Conservation (phyloP, 2,113 vertebrate species). For the Apistogramma diplotaenia region DNA sequence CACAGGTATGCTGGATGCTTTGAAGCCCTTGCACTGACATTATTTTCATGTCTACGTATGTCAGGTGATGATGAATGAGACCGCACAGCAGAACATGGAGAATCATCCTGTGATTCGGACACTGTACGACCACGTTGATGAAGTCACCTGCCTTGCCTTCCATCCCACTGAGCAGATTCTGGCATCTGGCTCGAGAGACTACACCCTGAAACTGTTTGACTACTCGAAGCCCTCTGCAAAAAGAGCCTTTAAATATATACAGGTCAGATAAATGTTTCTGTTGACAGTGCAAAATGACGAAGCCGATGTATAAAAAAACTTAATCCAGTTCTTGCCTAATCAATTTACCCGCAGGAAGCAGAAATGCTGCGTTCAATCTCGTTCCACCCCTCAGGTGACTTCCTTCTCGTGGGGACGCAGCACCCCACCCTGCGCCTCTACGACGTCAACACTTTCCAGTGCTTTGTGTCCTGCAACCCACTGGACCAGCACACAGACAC, state of each 20-base stretch:
- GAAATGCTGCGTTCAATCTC: slow-evolving; percentile 98
- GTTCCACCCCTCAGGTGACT: slow-evolving; percentile 97
- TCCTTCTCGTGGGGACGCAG: slow-evolving; percentile 93
- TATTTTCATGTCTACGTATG: not conserved
- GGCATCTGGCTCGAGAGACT: slow-evolving; percentile 95
- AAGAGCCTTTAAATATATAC: slow-evolving; percentile 98
- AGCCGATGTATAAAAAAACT: not conserved
- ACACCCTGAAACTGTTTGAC: slow-evolving; percentile 96
- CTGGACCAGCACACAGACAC: slow-evolving; percentile 97
- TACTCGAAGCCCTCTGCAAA: slow-evolving; percentile 99
- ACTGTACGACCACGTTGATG: slow-evolving; percentile 96
- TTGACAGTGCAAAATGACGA: not conserved
- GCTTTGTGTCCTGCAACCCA: slow-evolving; percentile 96
- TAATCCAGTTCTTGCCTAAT: not conserved
- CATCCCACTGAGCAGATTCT: slow-evolving; percentile 97
- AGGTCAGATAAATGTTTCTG: slow-evolving; percentile 76
- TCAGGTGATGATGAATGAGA: slow-evolving; percentile 99
- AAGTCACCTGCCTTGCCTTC: slow-evolving; percentile 95
- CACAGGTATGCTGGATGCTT: not conserved
- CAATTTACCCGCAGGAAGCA: slow-evolving; percentile 82
- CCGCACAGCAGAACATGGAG: slow-evolving; percentile 98
- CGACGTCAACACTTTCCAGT: slow-evolving; percentile 97
- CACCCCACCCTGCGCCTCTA: slow-evolving; percentile 95
- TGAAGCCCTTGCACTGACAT: not conserved
- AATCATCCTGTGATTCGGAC: slow-evolving; percentile 98